Evolutionary conservation across 2,888 invertebrate genomes (phyloP), one percentile per base, ranked within the genome.

Genomic region (Alcis repandata): DNA sequence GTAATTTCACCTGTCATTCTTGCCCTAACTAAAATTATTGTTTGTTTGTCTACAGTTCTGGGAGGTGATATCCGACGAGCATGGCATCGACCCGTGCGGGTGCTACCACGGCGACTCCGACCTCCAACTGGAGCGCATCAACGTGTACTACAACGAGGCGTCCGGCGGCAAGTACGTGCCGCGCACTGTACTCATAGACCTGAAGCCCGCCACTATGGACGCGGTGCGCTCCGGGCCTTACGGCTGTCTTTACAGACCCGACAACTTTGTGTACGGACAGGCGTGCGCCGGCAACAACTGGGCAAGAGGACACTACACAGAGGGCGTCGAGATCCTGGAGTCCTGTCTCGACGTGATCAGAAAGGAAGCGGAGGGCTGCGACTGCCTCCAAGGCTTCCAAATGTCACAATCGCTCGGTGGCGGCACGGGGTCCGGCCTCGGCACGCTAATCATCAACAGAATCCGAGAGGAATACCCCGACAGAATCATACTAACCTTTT

Each of bases 401-500:
- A 85, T 97, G 74, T 95, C 97, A 2, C 97, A 97, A 81, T 98
- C 98, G 0, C 84, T 93, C 7, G 93, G 93, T 11, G 93, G 93
- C 22, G 93, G 93, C 52, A 93, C 93, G n/a, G 93, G 93, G 7
- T 88, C 93, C 0, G 93, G 93, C 1, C 79, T 94, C 22, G 93
- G 93, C 19, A 92, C 98, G 0, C 93, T 98, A 4, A 91, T 98
- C 19, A 96, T 98, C 75, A 96, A 96, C 64, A 97, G 97, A 85
- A 97, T 98, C 75, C 94, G 98, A 41, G 98, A 98, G 82, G 98
- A 98, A 84, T 98, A 97, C 80, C 98, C 98, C 0, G 98, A 98
- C 87, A 88, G 97, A 72, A 97, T 97, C 59, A 96, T 97, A 95
- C 95, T 97, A 83, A 95, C 96, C 0, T 97, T 97, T 76, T 95